phyloP scores from a whole-genome alignment of 2,797 vertebrate species.

The Notoglanidium macrostoma region DNA sequence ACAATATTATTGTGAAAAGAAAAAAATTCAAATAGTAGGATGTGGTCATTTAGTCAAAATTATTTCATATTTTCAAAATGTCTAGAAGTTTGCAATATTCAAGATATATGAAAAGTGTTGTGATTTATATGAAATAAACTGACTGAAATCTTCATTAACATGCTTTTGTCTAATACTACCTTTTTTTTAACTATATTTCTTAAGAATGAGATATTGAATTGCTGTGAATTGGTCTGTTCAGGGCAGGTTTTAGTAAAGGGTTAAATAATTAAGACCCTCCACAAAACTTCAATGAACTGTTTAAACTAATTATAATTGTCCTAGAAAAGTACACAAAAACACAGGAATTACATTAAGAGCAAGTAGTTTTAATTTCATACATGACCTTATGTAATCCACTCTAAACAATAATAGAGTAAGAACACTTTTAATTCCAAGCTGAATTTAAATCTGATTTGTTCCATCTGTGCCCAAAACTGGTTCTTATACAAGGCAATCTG shows the following conservation, averaged over 20 bases:
- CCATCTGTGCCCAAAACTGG: conserved; percentile 11
- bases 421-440: conserved; percentile 24
- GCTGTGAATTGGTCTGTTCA: not conserved
- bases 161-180: not conserved
- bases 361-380: not conserved
- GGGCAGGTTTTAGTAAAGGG: not conserved
- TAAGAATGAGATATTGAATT: not conserved
- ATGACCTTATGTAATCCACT: not conserved
- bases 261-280: not conserved
- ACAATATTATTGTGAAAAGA: not conserved
- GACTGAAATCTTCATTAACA: not conserved
- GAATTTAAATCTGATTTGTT: conserved; percentile 25
- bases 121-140: not conserved
- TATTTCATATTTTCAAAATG: not conserved
- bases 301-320: not conserved
- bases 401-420: not conserved
- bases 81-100: not conserved
- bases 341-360: not conserved
- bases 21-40: not conserved
- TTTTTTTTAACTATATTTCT: not conserved
- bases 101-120: too few relatives aligned
- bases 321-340: not conserved
- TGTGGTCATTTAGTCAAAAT: not conserved
- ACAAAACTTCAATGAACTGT: not conserved
- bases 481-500: not conserved